Percentiles rank a stretch among this genome's conserved stretches.
These are phyloP conservation scores for Rhopalosiphum nymphaeae DNA, from an alignment of 2,888 invertebrate species.

Conservation along the genomic window DNA sequence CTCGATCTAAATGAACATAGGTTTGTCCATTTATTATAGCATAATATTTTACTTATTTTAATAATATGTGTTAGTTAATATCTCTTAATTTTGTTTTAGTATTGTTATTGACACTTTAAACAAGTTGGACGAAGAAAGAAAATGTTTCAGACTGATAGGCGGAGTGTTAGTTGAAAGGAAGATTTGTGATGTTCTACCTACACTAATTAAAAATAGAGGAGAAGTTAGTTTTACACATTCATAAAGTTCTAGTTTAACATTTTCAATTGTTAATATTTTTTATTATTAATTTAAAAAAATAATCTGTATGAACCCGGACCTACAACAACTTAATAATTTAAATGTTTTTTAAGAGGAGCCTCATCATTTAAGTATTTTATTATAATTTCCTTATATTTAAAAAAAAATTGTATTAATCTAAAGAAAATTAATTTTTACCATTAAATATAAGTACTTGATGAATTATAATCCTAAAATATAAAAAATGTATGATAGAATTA, in stretches of 20 bases:
- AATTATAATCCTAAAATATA: neutral
- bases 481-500: neutral
- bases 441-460: neutral
- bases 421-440: neutral
- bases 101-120: conserved; percentile 94
- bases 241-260: neutral
- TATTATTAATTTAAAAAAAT: neutral
- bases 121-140: conserved; percentile 85
- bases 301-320: neutral
- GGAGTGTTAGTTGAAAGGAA: conserved; percentile 93
- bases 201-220: conserved; percentile 83
- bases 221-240: conserved; percentile 71
- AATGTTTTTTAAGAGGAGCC: neutral
- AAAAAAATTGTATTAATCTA: neutral
- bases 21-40: conserved; percentile 73
- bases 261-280: neutral
- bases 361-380: neutral
- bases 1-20: conserved; percentile 96
- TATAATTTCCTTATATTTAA: neutral
- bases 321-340: neutral
- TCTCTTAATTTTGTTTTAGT: conserved; percentile 73
- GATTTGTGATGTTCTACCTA: conserved; percentile 91
- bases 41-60: neutral
- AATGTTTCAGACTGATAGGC: conserved; percentile 94
- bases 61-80: neutral